Evolutionary conservation across 2,113 vertebrate genomes (phyloP).

Genomic region (Danio rerio): GRCz12tu NC_133179.1:9286501-9287000

Average conservation of each 20-base stretch:
- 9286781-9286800: constrained; percentile 32
- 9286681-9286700: neutral
- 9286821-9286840: neutral
- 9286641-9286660: neutral
- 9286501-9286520: neutral
- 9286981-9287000: constrained; percentile 41
- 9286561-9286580: neutral
- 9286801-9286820: constrained; percentile 44
- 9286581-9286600: neutral
- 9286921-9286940: no score
- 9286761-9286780: constrained; percentile 41
- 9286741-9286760: constrained; percentile 37
- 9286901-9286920: neutral
- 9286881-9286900: constrained; percentile 22
- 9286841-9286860: constrained; percentile 21
- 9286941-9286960: neutral
- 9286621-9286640: neutral
- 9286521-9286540: neutral
- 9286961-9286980: neutral
- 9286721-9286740: neutral
- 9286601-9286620: neutral
- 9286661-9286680: neutral
- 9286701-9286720: neutral
- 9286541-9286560: neutral
- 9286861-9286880: constrained; percentile 1